Evolutionary conservation across 2,113 vertebrate genomes (phyloP), one percentile per base, ranked within the genome.

Genomic region (Urocynchramus pylzowi): DNA sequence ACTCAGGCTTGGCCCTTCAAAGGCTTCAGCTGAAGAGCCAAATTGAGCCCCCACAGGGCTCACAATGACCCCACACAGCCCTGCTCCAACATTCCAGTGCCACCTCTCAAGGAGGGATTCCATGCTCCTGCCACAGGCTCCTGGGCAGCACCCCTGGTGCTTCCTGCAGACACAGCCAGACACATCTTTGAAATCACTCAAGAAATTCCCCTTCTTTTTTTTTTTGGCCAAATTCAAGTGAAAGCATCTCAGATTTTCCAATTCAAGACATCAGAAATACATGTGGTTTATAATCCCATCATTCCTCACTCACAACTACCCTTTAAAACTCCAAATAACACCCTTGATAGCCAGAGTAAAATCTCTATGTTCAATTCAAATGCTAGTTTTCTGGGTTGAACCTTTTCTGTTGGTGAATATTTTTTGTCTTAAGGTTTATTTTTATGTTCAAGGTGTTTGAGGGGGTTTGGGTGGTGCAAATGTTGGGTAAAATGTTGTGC

Each of bases 321-420:
- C 13, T 35, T 24, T 75, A 41, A 39, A 70, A 33, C 28, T 23
- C 39, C 39, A 30, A 61, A 39, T 16, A 17, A 35, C 10, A 30
- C 0, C 13, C 5, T 17, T 47, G 15, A 22, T 3, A 63, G 4
- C 6, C 35, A 31, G 26, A 64, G n/a, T 49, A 42, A 54, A 71
- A 35, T 16, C 35, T 16, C 1, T 12, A 2, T 37, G 2, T 27
- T 22, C 17, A 18, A 56, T 41, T 54, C 7, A 63, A 54, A 63
- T 4, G 3, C 0, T 56, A 4, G 16, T 37, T 39, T 70, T 35
- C 30, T 20, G 4, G 0, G 50, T 31, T 45, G 21, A 11, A 44
- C 0, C 20, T 10, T 16, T 47, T 54, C 22, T 49, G 4, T 57
- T 31, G 6, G 4, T 0, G 0, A 4, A 0, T 41, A 5, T 11